These are phyloP conservation scores for Bovichtus variegatus DNA, from an alignment of 2,797 vertebrate genomes.

Conservation along the genomic window DNA sequence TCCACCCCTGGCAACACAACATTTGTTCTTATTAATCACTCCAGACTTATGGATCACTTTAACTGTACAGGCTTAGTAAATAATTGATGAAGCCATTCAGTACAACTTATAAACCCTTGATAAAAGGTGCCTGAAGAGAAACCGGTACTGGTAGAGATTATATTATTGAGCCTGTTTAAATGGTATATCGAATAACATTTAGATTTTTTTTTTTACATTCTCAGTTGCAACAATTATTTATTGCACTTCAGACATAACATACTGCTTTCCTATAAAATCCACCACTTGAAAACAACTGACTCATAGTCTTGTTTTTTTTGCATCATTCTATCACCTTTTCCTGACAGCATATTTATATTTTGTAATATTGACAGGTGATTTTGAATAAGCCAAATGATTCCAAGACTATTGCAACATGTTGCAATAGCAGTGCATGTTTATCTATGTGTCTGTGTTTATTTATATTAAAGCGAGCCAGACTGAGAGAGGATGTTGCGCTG, in stretches of 20 bases:
- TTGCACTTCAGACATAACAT: background rate
- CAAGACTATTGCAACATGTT: constrained; percentile 14
- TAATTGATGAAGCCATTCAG: background rate
- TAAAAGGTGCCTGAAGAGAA: background rate
- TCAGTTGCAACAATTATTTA: background rate
- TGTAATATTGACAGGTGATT: background rate
- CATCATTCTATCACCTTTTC: background rate
- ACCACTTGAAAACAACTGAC: background rate
- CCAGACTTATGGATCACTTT: background rate
- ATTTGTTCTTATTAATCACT: background rate
- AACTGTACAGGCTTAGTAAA: background rate
- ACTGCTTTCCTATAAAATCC: background rate
- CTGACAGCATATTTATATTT: background rate
- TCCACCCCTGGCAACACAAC: background rate
- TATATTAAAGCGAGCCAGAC: background rate
- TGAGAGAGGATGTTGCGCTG: constrained; percentile 4
- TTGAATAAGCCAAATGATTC: background rate
- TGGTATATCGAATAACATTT: background rate
- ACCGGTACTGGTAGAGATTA: background rate
- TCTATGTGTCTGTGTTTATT: constrained; percentile 19
- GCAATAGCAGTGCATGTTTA: background rate
- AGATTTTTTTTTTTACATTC: background rate
- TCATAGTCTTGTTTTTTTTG: background rate
- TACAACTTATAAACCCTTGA: background rate
- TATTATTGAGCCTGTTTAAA: background rate